These are phyloP conservation scores for Drosophila emarginata DNA, from an alignment of 2,888 invertebrate genomes.

Conservation along the genomic window DNA sequence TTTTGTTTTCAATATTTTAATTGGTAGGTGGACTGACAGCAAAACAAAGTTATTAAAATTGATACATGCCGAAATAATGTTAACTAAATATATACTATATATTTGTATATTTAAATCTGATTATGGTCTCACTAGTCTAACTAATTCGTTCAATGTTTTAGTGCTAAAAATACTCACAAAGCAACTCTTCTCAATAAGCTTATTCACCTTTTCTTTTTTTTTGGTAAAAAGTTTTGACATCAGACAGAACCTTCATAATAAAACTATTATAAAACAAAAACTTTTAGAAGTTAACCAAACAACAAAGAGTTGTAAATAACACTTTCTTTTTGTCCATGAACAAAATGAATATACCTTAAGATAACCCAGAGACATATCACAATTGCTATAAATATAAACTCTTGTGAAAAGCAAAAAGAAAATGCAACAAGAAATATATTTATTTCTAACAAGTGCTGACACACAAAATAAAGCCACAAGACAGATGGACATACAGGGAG, in stretches of 20 bases:
- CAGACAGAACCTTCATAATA: background rate
- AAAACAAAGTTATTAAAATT: no score
- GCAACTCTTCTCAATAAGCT: background rate
- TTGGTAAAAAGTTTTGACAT: background rate
- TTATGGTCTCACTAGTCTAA: background rate
- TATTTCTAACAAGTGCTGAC: slow-evolving; percentile 16
- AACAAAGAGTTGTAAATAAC: background rate
- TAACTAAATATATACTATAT: no score
- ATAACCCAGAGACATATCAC: slow-evolving; percentile 8
- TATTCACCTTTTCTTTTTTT: background rate
- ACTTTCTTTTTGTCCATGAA: background rate
- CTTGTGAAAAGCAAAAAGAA: slow-evolving; percentile 6
- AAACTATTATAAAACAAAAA: background rate
- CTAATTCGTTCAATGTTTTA: background rate
- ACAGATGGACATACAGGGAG: slow-evolving; percentile 17
- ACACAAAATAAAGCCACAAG: slow-evolving; percentile 32
- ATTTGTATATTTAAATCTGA: no score
- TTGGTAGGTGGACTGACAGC: no score
- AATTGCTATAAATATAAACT: slow-evolving; percentile 13
- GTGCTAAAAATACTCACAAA: background rate
- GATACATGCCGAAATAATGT: no score
- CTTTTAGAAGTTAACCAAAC: background rate
- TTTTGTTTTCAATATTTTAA: no score
- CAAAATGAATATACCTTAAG: slow-evolving; percentile 1
- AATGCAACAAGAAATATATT: slow-evolving; percentile 16